These are phyloP conservation scores for Heliconius himera DNA, from an alignment of 1,140 invertebrate genomes.

Conservation along the genomic window DNA sequence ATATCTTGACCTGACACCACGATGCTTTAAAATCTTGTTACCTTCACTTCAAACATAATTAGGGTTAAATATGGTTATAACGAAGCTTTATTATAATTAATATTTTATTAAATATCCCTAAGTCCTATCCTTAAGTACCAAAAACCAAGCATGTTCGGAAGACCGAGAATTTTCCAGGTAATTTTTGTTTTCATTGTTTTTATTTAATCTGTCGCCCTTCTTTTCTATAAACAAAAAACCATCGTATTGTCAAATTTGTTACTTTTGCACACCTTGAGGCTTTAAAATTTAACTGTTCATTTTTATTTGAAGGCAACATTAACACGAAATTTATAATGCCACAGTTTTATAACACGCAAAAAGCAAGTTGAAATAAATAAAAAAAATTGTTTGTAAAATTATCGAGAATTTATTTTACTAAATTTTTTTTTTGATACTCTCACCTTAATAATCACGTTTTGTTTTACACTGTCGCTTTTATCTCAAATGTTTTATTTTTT, in stretches of 20 bases:
- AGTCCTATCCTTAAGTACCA: constrained; percentile 51
- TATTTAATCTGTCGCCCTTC: constrained; percentile 26
- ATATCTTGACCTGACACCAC: constrained; percentile 49
- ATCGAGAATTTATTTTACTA: not conserved
- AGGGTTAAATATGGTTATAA: constrained; percentile 42
- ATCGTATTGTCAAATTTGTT: constrained; percentile 27
- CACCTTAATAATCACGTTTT: constrained; percentile 9
- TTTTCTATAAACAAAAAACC: constrained; percentile 12
- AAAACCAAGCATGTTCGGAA: constrained; percentile 71
- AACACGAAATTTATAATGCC: constrained; percentile 3
- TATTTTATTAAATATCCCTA: constrained; percentile 45
- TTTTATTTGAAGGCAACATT: not conserved
- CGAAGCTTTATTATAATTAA: constrained; percentile 52
- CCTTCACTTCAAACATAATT: constrained; percentile 45
- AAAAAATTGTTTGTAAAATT: not conserved
- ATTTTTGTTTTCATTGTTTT: constrained; percentile 57
- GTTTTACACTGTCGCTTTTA: constrained; percentile 4
- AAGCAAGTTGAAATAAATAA: constrained; percentile 42
- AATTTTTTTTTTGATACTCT: not conserved
- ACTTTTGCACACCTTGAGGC: constrained; percentile 23
- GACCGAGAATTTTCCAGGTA: constrained; percentile 65
- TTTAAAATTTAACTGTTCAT: not conserved
- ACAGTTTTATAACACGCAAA: constrained; percentile 29
- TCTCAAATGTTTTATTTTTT: not conserved
- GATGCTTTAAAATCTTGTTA: constrained; percentile 53